Conservation (phyloP, 2,113 vertebrate species). For the Nothoprocta perdicaria region DNA sequence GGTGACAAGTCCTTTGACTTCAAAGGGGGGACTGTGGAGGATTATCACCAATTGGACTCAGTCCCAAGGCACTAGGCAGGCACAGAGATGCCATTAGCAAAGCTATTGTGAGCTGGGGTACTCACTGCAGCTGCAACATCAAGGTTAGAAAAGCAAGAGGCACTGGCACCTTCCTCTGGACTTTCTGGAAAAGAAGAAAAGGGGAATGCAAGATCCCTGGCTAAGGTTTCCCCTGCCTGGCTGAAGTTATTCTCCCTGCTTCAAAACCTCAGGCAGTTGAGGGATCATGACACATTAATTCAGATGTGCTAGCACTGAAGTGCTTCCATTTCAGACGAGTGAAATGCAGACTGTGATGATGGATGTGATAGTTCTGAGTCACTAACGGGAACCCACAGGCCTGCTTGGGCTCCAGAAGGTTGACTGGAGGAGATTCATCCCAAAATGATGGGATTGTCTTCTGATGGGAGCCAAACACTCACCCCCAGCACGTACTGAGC, state of each 20-base stretch:
- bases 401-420: conserved; percentile 24
- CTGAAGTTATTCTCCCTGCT: neutral
- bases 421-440: neutral
- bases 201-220: neutral
- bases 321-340: neutral
- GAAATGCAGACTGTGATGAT: neutral
- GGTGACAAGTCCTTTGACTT: conserved; percentile 9
- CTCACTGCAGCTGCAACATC: neutral
- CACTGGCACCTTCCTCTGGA: conserved; percentile 10
- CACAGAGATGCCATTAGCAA: neutral
- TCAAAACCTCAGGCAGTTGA: neutral
- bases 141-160: conserved; percentile 21
- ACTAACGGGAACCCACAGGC: conserved; percentile 9
- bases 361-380: conserved; percentile 4
- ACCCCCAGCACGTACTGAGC: neutral
- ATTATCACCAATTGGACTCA: conserved; percentile 4
- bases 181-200: neutral
- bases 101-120: neutral
- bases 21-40: conserved; percentile 20
- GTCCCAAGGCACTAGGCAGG: conserved; percentile 67
- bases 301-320: neutral
- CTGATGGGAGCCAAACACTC: neutral
- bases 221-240: neutral
- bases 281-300: neutral
- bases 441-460: neutral